These are phyloP conservation scores for Mohoua ochrocephala DNA, from an alignment of 2,113 vertebrate species.

Conservation along the genomic window DNA sequence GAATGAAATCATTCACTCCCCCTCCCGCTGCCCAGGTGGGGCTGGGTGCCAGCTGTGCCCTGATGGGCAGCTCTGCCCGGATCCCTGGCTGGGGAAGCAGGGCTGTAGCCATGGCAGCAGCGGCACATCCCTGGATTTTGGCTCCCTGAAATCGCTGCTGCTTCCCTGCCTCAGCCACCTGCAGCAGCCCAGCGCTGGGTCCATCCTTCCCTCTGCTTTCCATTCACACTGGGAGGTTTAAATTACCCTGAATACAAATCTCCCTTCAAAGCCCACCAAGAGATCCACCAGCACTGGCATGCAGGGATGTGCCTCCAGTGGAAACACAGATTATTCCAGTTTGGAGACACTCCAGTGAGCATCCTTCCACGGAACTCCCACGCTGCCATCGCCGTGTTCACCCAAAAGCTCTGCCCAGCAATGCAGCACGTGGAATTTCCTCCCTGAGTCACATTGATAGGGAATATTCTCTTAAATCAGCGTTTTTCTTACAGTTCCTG, in stretches of 20 bases:
- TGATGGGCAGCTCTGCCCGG: not conserved
- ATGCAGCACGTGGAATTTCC: not conserved
- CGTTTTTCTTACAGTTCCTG: not conserved
- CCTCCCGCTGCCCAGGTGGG: not conserved
- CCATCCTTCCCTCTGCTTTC: not conserved
- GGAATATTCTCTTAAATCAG: not conserved
- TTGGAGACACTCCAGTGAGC: not conserved
- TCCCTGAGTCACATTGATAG: rapidly evolving
- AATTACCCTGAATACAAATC: not conserved
- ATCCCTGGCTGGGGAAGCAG: not conserved
- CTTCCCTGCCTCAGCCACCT: not conserved
- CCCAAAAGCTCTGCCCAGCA: not conserved
- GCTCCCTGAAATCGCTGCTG: not conserved
- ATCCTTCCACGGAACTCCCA: not conserved
- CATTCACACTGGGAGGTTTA: not conserved
- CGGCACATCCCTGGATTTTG: not conserved
- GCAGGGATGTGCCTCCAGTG: not conserved
- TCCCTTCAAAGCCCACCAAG: not conserved
- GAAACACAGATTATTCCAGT: not conserved
- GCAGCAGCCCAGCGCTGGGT: not conserved
- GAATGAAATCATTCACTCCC: not conserved
- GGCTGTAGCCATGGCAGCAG: not conserved
- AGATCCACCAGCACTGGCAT: rapidly evolving
- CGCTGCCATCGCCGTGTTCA: not conserved
- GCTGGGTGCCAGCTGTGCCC: not conserved